phyloP scores from a whole-genome alignment of 2,888 invertebrate species.

The Papilio protenor region DNA sequence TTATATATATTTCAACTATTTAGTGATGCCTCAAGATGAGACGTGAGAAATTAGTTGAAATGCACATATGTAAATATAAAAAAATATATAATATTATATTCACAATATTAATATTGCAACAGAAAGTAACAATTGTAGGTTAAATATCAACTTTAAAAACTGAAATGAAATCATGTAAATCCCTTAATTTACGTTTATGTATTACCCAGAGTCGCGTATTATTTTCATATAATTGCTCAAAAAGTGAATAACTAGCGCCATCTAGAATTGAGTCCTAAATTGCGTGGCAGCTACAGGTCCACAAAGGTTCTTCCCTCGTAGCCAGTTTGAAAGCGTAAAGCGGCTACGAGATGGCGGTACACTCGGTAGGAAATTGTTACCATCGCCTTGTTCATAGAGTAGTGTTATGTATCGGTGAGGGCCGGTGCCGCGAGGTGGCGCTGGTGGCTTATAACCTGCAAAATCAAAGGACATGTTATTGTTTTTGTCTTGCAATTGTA shows the following conservation, averaged over 20 bases:
- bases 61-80: too few species aligned
- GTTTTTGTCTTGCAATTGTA: neutral
- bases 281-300: slow-evolving; percentile 73
- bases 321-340: slow-evolving; percentile 71
- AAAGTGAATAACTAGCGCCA: slow-evolving; percentile 53
- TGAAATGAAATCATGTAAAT: neutral
- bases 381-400: slow-evolving; percentile 75
- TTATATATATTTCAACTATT: neutral
- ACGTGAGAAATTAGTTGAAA: neutral
- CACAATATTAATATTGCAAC: too few species aligned
- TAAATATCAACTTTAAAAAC: neutral
- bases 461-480: neutral
- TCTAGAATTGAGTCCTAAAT: slow-evolving; percentile 74
- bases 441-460: slow-evolving; percentile 75
- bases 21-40: neutral
- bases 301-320: slow-evolving; percentile 74
- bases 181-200: neutral
- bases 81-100: too few species aligned
- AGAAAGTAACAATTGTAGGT: neutral
- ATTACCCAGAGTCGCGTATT: neutral
- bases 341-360: slow-evolving; percentile 68
- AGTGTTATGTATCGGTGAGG: slow-evolving; percentile 76
- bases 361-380: slow-evolving; percentile 74
- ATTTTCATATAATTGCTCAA: neutral
- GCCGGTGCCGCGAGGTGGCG: slow-evolving; percentile 77